Percentiles rank a stretch among this genome's conserved stretches.
Conservation (phyloP, 2,797 vertebrate species). For the Macrochelys suwanniensis region DNA sequence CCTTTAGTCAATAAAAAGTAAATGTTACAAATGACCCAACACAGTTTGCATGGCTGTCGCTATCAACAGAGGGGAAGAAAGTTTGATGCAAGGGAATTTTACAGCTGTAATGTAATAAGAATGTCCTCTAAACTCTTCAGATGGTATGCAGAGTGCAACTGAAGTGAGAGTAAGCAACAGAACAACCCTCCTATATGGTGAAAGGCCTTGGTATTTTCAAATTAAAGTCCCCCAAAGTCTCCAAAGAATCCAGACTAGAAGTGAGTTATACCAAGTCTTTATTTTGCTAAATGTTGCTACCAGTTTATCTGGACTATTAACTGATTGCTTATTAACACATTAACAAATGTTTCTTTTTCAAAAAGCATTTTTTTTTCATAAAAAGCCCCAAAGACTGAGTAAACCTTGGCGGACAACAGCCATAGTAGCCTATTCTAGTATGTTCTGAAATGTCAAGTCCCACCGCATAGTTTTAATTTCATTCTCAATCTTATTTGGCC, state of each 20-base stretch:
- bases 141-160: neutral
- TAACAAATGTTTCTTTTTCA: constrained; percentile 11
- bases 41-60: neutral
- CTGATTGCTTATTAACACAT: constrained; percentile 29
- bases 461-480: constrained; percentile 70
- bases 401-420: constrained; percentile 48
- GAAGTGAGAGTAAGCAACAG: neutral
- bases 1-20: neutral
- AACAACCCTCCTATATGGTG: neutral
- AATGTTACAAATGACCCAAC: fast-evolving
- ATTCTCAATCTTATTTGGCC: constrained; percentile 25
- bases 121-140: neutral
- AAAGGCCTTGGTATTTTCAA: neutral
- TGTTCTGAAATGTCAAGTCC: constrained; percentile 44
- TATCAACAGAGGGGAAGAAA: neutral
- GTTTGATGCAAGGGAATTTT: neutral
- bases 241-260: too few species aligned
- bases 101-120: neutral
- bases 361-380: neutral
- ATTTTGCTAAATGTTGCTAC: neutral
- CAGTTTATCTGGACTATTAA: neutral
- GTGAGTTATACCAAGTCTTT: neutral
- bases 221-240: too few species aligned
- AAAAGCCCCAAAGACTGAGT: constrained; percentile 18
- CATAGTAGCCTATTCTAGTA: neutral